Conservation (phyloP, 1,140 invertebrate species). For the Leguminivora glycinivorella region DNA sequence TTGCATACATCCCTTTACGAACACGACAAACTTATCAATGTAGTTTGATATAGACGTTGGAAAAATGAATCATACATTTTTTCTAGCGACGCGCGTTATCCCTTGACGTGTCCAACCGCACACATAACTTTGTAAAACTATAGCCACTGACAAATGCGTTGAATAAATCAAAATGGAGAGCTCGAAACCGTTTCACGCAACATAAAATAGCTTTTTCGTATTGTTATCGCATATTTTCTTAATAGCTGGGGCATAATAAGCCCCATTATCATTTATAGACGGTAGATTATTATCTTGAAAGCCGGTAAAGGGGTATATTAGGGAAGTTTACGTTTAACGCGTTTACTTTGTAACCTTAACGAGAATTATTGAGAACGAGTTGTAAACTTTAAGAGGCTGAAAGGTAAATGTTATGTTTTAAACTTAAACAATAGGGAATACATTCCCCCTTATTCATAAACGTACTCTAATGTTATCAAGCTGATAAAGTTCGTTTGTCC, state of each 20-base stretch:
- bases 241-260: conserved; percentile 18
- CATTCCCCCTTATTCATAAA: too few relatives aligned
- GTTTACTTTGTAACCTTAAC: too few relatives aligned
- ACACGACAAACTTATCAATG: background rate
- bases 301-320: background rate
- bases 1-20: background rate
- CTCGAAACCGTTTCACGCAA: conserved; percentile 52
- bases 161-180: conserved; percentile 59
- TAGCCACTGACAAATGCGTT: conserved; percentile 56
- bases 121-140: conserved; percentile 46
- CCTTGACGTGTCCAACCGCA: conserved; percentile 38
- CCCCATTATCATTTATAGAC: conserved; percentile 19
- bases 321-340: conserved; percentile 3
- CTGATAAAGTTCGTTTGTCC: too few relatives aligned
- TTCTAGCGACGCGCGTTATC: background rate
- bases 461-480: too few relatives aligned
- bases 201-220: conserved; percentile 36
- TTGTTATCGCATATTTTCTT: conserved; percentile 39
- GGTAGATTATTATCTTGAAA: conserved; percentile 17
- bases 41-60: background rate
- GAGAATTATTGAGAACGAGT: too few relatives aligned
- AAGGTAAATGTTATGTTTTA: too few relatives aligned
- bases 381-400: too few relatives aligned
- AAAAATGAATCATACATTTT: background rate
- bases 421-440: too few relatives aligned